Percentiles rank a stretch among this genome's conserved stretches.
These are phyloP conservation scores for Papilio demoleus DNA, from an alignment of 2,888 invertebrate genomes.

Conservation along the genomic window DNA sequence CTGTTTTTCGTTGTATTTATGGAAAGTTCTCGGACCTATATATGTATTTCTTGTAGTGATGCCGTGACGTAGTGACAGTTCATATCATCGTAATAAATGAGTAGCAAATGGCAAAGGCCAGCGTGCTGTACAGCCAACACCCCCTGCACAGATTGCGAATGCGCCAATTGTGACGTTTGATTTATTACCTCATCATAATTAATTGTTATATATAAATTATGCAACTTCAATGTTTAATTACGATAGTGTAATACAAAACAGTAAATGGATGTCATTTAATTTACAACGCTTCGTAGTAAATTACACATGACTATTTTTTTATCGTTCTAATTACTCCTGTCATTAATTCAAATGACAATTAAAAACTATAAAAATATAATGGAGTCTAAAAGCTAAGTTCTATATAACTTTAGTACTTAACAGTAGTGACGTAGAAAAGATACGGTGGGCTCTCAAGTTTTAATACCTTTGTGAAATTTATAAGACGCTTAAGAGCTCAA, in stretches of 20 bases:
- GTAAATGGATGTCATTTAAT: not conserved
- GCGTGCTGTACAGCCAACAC: slow-evolving; percentile 38
- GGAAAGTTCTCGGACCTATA: slow-evolving; percentile 14
- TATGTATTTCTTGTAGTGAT: slow-evolving; percentile 1
- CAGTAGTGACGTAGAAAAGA: slow-evolving; percentile 3
- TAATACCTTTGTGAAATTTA: slow-evolving; percentile 16
- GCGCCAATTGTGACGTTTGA: slow-evolving; percentile 17
- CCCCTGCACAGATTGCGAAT: slow-evolving; percentile 36
- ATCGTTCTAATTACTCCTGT: not conserved
- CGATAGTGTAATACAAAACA: not conserved
- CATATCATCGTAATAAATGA: slow-evolving; percentile 27
- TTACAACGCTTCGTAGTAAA: not conserved
- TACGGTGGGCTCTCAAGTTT: slow-evolving; percentile 1
- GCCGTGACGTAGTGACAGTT: slow-evolving; percentile 29
- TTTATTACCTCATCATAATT: slow-evolving; percentile 27
- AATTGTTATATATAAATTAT: slow-evolving; percentile 27
- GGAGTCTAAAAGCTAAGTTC: not conserved
- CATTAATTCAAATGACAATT: not conserved
- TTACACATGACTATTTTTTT: not conserved
- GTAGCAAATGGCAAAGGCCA: slow-evolving; percentile 31
- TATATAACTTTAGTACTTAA: not conserved
- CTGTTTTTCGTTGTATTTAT: not conserved
- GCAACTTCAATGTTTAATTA: slow-evolving; percentile 30
- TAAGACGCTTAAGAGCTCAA: slow-evolving; percentile 12
- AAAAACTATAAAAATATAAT: not conserved